Conservation (phyloP, 2,797 vertebrate genomes). For the Graptemys geographica region DNA sequence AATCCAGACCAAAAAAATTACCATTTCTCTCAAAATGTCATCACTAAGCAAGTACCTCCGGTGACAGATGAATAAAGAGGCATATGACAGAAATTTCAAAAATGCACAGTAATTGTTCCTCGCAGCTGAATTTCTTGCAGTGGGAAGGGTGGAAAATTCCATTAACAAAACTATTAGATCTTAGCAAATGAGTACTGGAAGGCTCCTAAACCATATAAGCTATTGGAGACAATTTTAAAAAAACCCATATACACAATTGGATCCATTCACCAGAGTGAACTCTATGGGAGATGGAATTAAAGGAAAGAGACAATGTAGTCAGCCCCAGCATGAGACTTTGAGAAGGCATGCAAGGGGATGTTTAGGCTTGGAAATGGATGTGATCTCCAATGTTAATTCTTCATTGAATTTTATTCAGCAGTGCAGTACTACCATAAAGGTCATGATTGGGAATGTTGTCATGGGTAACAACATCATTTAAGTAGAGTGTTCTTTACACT, state of each 20-base stretch:
- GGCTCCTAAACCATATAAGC: constrained; percentile 80
- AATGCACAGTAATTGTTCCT: constrained; percentile 69
- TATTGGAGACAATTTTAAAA: constrained; percentile 80
- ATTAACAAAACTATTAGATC: constrained; percentile 79
- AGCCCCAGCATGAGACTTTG: constrained; percentile 80
- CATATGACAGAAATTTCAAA: constrained; percentile 69
- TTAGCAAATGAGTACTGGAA: constrained; percentile 76
- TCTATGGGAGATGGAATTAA: constrained; percentile 73
- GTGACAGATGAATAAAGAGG: constrained; percentile 76
- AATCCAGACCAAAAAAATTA: constrained; percentile 72
- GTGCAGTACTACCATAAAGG: constrained; percentile 75
- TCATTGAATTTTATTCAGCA: constrained; percentile 75
- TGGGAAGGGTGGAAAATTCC: constrained; percentile 65
- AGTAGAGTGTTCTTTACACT: constrained; percentile 73
- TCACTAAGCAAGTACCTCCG: constrained; percentile 80
- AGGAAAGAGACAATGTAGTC: constrained; percentile 63
- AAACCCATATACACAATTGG: constrained; percentile 82
- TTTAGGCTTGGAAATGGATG: constrained; percentile 74
- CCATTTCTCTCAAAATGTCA: constrained; percentile 73
- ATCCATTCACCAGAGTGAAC: constrained; percentile 80
- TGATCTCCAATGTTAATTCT: constrained; percentile 74
- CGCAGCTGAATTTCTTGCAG: constrained; percentile 71
- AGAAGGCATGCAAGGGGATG: constrained; percentile 79
- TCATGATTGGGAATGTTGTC: constrained; percentile 72
- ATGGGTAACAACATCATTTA: constrained; percentile 69